phyloP scores from a whole-genome alignment of 2,113 vertebrate genomes.

The Ophiodon elongatus region DNA sequence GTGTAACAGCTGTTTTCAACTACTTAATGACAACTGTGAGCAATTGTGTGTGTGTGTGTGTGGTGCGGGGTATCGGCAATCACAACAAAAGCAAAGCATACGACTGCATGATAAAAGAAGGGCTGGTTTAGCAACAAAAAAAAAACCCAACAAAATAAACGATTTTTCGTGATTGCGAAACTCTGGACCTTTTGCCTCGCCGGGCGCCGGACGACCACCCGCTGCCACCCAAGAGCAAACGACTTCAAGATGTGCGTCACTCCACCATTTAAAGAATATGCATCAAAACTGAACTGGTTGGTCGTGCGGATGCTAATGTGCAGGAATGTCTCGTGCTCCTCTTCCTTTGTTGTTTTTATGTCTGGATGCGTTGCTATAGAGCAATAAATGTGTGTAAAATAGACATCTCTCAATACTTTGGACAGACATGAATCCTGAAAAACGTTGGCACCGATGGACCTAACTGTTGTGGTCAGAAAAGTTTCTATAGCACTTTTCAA shows the following conservation, averaged over 20 bases:
- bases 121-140: conserved; percentile 53
- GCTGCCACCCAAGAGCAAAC: conserved; percentile 30
- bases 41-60: conserved; percentile 33
- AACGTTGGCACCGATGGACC: conserved; percentile 7
- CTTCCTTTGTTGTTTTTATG: conserved; percentile 12
- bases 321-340: conserved; percentile 40
- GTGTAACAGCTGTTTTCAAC: conserved; percentile 72
- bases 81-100: conserved; percentile 41
- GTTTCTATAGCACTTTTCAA: conserved; percentile 37
- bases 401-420: conserved; percentile 31
- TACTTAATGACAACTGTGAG: conserved; percentile 78
- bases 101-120: conserved; percentile 70
- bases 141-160: no score
- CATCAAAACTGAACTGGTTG: conserved; percentile 37
- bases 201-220: conserved; percentile 27
- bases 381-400: conserved; percentile 74
- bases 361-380: conserved; percentile 62
- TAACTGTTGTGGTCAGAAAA: conserved; percentile 17
- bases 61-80: conserved; percentile 48
- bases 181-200: conserved; percentile 21
- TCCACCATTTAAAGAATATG: conserved; percentile 53
- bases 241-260: conserved; percentile 16
- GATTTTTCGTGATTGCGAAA: conserved; percentile 22
- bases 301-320: conserved; percentile 25
- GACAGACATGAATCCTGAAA: conserved; percentile 6